Conservation (phyloP, 2,888 invertebrate genomes). For the Cryptosula pallasiana region DNA sequence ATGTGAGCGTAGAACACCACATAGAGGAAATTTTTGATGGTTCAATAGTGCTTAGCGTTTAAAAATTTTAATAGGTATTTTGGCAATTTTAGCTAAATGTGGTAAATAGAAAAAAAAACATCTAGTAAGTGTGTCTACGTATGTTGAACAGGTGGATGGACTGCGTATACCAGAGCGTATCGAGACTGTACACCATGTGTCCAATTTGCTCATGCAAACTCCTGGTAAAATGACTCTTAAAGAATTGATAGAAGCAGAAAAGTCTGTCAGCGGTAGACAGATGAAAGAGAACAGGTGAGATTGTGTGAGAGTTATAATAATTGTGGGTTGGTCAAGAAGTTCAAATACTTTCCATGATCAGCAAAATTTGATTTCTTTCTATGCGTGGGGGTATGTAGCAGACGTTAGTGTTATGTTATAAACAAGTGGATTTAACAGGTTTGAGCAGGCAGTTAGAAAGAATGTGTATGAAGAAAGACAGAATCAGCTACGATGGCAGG, state of each 20-base stretch:
- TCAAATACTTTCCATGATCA: too few relatives aligned
- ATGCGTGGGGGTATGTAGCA: too few relatives aligned
- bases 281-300: slow-evolving; percentile 21
- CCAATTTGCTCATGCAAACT: slow-evolving; percentile 48
- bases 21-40: too few relatives aligned
- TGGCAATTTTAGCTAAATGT: too few relatives aligned
- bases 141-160: slow-evolving; percentile 45
- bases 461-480: slow-evolving; percentile 51
- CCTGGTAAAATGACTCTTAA: slow-evolving; percentile 49
- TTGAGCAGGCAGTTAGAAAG: slow-evolving; percentile 48
- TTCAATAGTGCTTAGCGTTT: too few relatives aligned
- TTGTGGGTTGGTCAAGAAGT: background rate
- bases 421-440: slow-evolving; percentile 35
- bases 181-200: slow-evolving; percentile 46
- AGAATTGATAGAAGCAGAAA: slow-evolving; percentile 46
- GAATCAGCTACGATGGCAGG: slow-evolving; percentile 53
- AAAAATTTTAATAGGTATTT: too few relatives aligned
- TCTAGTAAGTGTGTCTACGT: too few relatives aligned
- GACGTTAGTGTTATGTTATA: too few relatives aligned
- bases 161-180: slow-evolving; percentile 44
- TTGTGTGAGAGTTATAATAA: background rate
- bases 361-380: too few relatives aligned
- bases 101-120: too few relatives aligned
- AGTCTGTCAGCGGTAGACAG: background rate
- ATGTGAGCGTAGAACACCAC: too few relatives aligned